These are phyloP conservation scores for Tachina grossa DNA, from an alignment of 2,888 invertebrate species.

Conservation along the genomic window DNA sequence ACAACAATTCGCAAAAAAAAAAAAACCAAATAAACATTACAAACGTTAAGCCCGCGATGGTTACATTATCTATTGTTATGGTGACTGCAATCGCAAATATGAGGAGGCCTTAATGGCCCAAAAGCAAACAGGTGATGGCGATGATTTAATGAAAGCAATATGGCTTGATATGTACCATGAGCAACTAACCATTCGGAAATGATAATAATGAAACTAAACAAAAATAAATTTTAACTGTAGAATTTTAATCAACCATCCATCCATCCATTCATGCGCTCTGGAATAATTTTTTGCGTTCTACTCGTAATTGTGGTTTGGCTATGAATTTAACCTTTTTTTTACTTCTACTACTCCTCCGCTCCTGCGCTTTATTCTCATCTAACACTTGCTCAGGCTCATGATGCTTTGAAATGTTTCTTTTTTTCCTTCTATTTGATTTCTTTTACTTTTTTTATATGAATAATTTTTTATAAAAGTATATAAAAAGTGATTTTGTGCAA, in stretches of 20 bases:
- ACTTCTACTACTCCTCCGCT: background rate
- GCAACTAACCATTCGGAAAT: conserved; percentile 78
- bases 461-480: too few relatives aligned
- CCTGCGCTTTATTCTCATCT: conserved; percentile 36
- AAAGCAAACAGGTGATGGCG: conserved; percentile 83
- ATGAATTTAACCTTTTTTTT: background rate
- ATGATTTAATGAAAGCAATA: conserved; percentile 83
- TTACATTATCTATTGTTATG: conserved; percentile 83
- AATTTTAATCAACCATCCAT: conserved; percentile 17
- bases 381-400: conserved; percentile 13
- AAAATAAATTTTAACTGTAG: conserved; percentile 23
- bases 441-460: background rate
- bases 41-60: conserved; percentile 81
- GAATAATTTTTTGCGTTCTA: conserved; percentile 35
- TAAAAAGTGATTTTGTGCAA: too few relatives aligned
- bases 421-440: conserved; percentile 17
- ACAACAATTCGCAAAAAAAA: conserved; percentile 5
- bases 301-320: conserved; percentile 39
- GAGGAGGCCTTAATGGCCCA: conserved; percentile 82
- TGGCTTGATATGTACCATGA: conserved; percentile 83
- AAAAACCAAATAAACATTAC: background rate
- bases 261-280: conserved; percentile 28
- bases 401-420: conserved; percentile 6
- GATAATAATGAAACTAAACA: conserved; percentile 63
- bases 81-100: conserved; percentile 83